Base-by-base conservation (phyloP, 2,113 vertebrate species). In the Chlorodrepanis virens region DNA sequence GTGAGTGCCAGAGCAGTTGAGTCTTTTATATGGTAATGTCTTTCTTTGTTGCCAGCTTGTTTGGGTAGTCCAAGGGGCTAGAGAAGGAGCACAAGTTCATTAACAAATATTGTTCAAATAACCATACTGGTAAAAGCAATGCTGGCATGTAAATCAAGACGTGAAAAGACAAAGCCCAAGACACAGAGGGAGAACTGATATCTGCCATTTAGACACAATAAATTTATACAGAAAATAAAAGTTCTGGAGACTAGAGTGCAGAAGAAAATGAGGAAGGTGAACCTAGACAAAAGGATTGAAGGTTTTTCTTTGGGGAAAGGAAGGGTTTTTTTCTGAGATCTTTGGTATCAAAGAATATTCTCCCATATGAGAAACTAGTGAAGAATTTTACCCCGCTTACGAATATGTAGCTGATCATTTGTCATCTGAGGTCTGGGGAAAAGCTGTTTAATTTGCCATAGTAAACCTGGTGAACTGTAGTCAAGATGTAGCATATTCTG, bases 341-440 rank as follows among this genome's bases (percentile, higher is more conserved):
- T 39, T 78, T 44, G 44, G 23, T 69, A 60, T 81, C 1, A 0
- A 78, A 64, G 40, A 54, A 23, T 74, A 29, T 59, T 59, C 57
- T 59, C n/a, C n/a, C 31, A 5, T 60, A 65, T 39, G 25, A 95
- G n/a, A 65, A 67, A 61, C 25, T 75, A 85, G 77, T 67, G 57
- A 93, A 89, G 76, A 78, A 71, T 85, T 83, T 90, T 76, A 82
- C n/a, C 54, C 42, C 37, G 2, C 52, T 89, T 90, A 67, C 83
- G 87, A 90, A 74, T 77, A 54, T 65, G 35, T 92, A 88, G 67
- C 79, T 85, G 44, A 16, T 81, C 33, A 61, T 94, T 93, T 92
- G 67, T 83, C 80, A 96, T 65, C 52, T 96, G 93, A 97, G 97
- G 85, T 93, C 61, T 96, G 92, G 91, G 83, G 42, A 97, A 93